Conservation (phyloP, 1,140 invertebrate species). For the Dryas iulia region DNA sequence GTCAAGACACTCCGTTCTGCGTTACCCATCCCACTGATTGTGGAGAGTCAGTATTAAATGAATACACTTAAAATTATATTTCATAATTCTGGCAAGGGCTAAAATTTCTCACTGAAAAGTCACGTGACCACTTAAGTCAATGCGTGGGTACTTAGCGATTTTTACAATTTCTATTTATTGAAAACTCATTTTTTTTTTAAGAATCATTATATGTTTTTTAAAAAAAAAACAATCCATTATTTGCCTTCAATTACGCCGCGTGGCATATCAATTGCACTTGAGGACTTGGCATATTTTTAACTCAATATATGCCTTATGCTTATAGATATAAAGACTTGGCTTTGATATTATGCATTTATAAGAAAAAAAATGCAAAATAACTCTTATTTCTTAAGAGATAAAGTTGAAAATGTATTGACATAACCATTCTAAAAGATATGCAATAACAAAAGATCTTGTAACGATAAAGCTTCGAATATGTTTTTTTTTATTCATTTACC, state of each 20-base stretch:
- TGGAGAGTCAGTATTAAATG: no score
- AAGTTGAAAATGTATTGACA: not conserved
- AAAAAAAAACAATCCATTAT: not conserved
- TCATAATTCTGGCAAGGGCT: no score
- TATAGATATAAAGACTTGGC: not conserved
- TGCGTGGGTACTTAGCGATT: not conserved
- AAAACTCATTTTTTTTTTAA: not conserved
- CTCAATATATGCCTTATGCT: not conserved
- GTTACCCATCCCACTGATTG: no score
- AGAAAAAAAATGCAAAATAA: not conserved
- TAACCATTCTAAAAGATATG: not conserved
- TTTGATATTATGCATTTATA: not conserved
- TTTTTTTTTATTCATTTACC: conserved; percentile 5
- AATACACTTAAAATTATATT: not conserved
- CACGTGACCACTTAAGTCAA: not conserved
- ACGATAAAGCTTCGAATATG: conserved; percentile 5
- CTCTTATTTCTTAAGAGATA: not conserved
- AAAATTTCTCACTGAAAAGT: not conserved
- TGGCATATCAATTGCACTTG: conserved; percentile 18
- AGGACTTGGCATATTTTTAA: not conserved
- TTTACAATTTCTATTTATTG: not conserved
- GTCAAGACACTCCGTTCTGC: no score
- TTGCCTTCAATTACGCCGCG: conserved; percentile 13
- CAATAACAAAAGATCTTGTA: conserved; percentile 5
- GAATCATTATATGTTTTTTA: not conserved